Conservation (phyloP, 2,113 vertebrate species). For the Amazona guildingii region DNA sequence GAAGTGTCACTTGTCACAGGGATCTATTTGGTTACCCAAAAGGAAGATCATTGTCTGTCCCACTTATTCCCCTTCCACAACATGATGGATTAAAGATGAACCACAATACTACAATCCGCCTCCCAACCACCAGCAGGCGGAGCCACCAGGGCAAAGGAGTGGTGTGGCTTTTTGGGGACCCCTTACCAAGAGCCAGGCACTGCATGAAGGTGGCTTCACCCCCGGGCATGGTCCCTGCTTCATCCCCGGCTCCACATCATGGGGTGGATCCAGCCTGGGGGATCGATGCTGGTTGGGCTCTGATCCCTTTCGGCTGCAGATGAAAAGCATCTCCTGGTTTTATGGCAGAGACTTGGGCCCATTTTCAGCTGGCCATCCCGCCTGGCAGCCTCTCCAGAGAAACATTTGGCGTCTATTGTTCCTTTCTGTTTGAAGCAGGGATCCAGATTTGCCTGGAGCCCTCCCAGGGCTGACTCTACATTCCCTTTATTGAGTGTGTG, state of each 20-base stretch:
- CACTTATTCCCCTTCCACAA: background rate
- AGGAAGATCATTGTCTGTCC: background rate
- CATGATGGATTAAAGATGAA: background rate
- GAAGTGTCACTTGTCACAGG: background rate
- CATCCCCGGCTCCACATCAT: accelerated
- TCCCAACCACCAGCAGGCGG: background rate
- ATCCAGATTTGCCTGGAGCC: background rate
- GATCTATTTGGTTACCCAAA: background rate
- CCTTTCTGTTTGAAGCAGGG: background rate
- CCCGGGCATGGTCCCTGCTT: accelerated
- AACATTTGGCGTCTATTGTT: background rate
- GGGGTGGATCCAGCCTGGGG: background rate
- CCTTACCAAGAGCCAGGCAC: background rate
- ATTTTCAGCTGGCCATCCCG: background rate
- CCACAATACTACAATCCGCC: accelerated
- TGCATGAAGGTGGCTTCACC: accelerated
- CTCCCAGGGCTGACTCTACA: background rate
- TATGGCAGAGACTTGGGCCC: background rate
- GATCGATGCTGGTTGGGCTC: accelerated
- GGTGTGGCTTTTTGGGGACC: background rate
- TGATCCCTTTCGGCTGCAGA: accelerated
- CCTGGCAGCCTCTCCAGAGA: background rate
- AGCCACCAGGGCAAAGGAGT: background rate
- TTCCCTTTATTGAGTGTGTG: background rate
- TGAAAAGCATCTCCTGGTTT: background rate